These are phyloP conservation scores for Hydraecia micacea DNA, from an alignment of 2,888 invertebrate species.

Conservation along the genomic window DNA sequence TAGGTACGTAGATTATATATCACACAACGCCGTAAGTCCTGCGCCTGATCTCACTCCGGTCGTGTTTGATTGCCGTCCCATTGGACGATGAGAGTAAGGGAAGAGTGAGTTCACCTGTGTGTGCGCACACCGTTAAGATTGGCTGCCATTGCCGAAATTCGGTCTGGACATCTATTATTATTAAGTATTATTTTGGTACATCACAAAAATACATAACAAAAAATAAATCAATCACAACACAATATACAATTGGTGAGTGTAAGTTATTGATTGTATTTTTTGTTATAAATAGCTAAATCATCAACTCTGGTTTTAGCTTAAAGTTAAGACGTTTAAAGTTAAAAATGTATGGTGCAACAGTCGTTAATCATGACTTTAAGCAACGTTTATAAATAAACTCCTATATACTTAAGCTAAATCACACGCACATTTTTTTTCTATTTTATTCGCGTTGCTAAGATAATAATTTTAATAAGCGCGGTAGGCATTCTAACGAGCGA, in stretches of 20 bases:
- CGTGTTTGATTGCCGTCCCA: not conserved
- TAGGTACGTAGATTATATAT: no score
- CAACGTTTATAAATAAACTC: no score
- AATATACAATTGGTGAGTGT: not conserved
- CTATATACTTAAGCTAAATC: not conserved
- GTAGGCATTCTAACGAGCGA: slow-evolving; percentile 1
- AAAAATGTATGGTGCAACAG: no score
- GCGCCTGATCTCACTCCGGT: not conserved
- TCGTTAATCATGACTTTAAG: no score
- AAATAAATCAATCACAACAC: not conserved
- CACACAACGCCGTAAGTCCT: not conserved
- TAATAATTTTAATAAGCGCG: slow-evolving; percentile 9
- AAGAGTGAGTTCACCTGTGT: not conserved
- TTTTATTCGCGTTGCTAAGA: not conserved
- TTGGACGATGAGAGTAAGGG: not conserved
- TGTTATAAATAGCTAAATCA: not conserved
- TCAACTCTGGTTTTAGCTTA: no score
- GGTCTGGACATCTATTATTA: not conserved
- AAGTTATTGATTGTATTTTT: not conserved
- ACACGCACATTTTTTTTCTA: not conserved
- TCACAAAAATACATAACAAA: no score
- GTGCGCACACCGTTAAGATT: not conserved
- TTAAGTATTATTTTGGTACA: not conserved
- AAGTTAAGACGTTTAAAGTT: no score
- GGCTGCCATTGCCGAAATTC: not conserved